Base-by-base conservation (phyloP, 2,797 vertebrate species). In the Melanotaenia maccullochi region DNA sequence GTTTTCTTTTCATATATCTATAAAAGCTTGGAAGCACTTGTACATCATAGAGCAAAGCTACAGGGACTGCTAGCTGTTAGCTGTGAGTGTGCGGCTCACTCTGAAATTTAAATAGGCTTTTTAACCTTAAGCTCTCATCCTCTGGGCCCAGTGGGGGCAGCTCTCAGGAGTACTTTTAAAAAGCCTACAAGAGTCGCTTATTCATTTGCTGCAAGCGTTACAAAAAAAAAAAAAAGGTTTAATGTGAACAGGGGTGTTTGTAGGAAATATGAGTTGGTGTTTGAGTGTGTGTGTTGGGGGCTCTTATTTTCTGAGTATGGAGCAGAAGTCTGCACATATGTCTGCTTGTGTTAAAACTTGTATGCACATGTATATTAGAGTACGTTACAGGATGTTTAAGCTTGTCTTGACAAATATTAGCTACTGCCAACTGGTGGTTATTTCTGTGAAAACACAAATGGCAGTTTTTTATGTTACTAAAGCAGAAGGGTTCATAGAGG, bases 51-150 rank as follows among this genome's bases (percentile, higher is more conserved):
- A 81, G 85, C 82, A 89, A 92, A 85, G 83, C 90, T 86, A 76
- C 84, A 85, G 89, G 83, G 87, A 90, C 83, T 40, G 83, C 71
- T 89, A 85, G 85, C 86, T 90, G 85, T 87, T 91, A 82, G 86
- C 85, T 75, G 73, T 71, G 82, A 89, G 90, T 87, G 79, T 83
- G 83, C 82, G 28, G 78, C 88, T 90, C 88, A 86, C 91, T 93
- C 91, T 90, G 92, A 93, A 92, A 93, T 94, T 91, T 90, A 94
- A 94, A 94, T 93, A 87, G 89, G 91, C 90, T 92, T 94, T 93
- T 94, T 92, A 93, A 93, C 93, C 92, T 93, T 89, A 90, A 90
- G 92, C 91, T 86, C 89, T 91, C 85, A 87, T 92, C 83, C 89
- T 90, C 82, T 90, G 82, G 83, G 90, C 91, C 88, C 90, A 85